Evolutionary conservation across 2,113 vertebrate genomes (phyloP).

Genomic region (Podarcis muralis): DNA sequence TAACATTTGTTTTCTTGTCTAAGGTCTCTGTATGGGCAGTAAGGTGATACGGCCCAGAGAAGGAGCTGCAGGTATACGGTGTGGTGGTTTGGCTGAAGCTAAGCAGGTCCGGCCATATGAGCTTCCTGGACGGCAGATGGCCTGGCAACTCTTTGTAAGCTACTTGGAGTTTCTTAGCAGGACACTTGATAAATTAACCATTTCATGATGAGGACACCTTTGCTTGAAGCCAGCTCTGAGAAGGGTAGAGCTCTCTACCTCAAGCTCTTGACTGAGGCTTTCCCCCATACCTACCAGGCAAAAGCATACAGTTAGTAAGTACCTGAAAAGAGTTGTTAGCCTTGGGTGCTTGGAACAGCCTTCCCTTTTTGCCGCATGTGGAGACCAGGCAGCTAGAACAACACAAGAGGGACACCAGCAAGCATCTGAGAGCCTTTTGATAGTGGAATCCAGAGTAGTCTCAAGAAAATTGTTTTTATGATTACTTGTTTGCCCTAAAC

Average conservation of each 20-base stretch:
- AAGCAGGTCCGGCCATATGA: not conserved
- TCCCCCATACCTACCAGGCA: not conserved
- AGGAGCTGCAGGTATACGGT: not conserved
- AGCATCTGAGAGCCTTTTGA: no score
- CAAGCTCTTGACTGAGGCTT: not conserved
- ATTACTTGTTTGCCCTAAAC: no score
- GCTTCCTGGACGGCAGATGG: not conserved
- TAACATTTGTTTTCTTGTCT: conserved; percentile 79
- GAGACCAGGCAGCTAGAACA: no score
- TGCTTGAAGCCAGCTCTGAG: conserved; percentile 16
- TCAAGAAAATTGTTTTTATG: no score
- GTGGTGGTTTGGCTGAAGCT: not conserved
- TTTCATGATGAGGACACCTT: conserved; percentile 10
- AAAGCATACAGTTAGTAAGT: not conserved
- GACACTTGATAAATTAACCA: not conserved
- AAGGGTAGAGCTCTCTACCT: not conserved
- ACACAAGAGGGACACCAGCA: no score
- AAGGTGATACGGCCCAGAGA: conserved; percentile 57
- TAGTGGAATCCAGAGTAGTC: no score
- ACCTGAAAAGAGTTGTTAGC: no score
- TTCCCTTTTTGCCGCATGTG: no score
- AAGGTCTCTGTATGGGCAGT: conserved; percentile 55
- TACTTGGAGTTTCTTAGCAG: not conserved
- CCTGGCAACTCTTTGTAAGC: not conserved
- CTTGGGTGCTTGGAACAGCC: no score